A percentile compares a stretch with the other conserved stretches of the same genome.
phyloP scores from a whole-genome alignment of 2,888 invertebrate species.

The Patella depressa region DNA sequence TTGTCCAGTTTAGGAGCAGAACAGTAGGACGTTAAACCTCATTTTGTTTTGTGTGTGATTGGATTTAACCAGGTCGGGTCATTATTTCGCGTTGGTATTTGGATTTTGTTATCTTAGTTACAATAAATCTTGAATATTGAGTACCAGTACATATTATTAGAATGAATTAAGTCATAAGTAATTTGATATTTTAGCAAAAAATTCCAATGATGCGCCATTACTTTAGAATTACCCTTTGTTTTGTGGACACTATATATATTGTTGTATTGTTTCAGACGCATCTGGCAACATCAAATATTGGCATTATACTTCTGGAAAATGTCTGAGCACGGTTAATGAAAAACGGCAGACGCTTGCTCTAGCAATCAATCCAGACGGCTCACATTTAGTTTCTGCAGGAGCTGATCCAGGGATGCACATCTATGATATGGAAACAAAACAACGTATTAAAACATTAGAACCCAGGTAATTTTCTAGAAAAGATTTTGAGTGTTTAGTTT shows the following conservation, averaged over 20 bases:
- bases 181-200: too few species aligned
- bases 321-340: conserved; percentile 63
- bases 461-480: conserved; percentile 56
- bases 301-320: conserved; percentile 67
- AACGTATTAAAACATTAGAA: conserved; percentile 58
- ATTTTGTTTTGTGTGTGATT: background rate
- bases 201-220: too few species aligned
- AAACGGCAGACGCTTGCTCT: conserved; percentile 58
- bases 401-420: conserved; percentile 62
- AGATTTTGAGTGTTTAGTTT: too few species aligned
- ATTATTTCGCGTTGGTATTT: too few species aligned
- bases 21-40: too few species aligned
- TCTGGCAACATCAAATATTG: conserved; percentile 69
- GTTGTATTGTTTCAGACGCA: conserved; percentile 60
- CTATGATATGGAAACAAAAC: conserved; percentile 67
- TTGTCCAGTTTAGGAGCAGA: too few species aligned
- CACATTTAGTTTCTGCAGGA: conserved; percentile 63
- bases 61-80: too few species aligned
- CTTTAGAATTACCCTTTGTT: background rate
- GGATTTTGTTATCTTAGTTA: too few species aligned
- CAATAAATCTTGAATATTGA: too few species aligned
- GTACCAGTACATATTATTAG: too few species aligned
- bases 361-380: conserved; percentile 57
- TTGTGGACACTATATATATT: background rate
- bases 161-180: too few species aligned